Percentiles rank a stretch among this genome's conserved stretches.
phyloP scores from a whole-genome alignment of 2,797 vertebrate genomes.

The Sylvia borin region DNA sequence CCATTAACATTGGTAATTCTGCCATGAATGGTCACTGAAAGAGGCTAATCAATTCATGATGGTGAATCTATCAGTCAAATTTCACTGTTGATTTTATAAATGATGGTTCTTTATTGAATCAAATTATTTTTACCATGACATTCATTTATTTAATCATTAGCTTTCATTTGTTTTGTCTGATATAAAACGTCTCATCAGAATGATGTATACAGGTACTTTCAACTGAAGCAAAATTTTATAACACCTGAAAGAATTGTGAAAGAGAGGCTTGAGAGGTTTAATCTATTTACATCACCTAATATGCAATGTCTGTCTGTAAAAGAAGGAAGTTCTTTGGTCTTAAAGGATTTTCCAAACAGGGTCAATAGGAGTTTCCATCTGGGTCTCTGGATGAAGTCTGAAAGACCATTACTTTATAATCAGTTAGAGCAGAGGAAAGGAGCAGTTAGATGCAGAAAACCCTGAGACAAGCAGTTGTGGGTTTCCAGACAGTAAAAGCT shows the following conservation, averaged over 20 bases:
- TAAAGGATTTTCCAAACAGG: background rate
- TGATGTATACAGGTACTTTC: background rate
- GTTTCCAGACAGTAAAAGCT: background rate
- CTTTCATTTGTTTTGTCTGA: background rate
- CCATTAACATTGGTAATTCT: background rate
- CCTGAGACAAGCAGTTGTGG: background rate
- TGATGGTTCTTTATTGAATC: background rate
- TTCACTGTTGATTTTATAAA: background rate
- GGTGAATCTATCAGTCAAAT: background rate
- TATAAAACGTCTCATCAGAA: background rate
- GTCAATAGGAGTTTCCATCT: background rate
- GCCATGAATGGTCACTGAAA: background rate
- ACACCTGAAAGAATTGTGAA: background rate
- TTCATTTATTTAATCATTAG: background rate
- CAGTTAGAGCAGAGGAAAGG: background rate
- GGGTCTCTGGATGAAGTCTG: background rate
- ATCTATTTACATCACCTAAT: background rate
- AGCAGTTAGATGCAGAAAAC: background rate
- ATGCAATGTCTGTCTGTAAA: background rate
- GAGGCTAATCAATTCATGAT: background rate
- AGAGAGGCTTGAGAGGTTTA: background rate
- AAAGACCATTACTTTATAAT: conserved; percentile 22
- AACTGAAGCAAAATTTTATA: background rate
- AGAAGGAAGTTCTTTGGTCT: background rate
- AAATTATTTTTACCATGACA: background rate